Evolutionary conservation across 2,888 invertebrate genomes (phyloP).

Genomic region (Cecidostiba fungosa): DNA sequence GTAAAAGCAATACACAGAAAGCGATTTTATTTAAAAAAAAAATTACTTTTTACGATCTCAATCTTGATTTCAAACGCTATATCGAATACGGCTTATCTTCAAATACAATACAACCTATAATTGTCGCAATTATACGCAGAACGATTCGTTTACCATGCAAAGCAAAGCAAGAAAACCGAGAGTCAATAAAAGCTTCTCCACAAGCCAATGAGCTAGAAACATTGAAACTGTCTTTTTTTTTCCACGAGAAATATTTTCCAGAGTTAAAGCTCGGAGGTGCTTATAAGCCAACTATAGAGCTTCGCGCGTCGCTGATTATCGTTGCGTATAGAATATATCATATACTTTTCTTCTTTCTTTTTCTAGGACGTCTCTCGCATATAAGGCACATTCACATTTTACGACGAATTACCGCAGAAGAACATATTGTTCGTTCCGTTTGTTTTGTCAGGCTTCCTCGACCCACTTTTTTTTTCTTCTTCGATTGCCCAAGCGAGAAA

Average conservation of each 20-base stretch:
- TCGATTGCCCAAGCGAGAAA: constrained; percentile 52
- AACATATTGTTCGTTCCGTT: constrained; percentile 47
- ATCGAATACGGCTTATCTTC: not conserved
- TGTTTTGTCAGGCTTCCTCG: constrained; percentile 61
- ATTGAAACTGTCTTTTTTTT: not conserved
- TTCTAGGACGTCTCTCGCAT: constrained; percentile 37
- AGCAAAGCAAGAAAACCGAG: not conserved
- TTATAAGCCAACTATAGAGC: constrained; percentile 53
- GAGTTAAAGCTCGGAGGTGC: constrained; percentile 23
- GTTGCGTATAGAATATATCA: not conserved
- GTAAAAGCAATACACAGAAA: not conserved
- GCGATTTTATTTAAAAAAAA: not conserved
- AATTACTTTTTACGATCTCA: not conserved
- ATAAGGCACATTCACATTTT: constrained; percentile 38
- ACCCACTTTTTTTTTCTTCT: constrained; percentile 61
- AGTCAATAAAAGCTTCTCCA: not conserved
- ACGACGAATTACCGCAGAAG: constrained; percentile 37
- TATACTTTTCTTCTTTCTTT: constrained; percentile 19
- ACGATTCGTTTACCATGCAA: not conserved
- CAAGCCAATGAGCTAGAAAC: not conserved
- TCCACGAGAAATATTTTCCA: not conserved
- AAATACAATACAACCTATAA: not conserved
- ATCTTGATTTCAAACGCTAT: not conserved
- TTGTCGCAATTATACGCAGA: not conserved
- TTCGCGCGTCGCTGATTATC: constrained; percentile 40